phyloP scores from a whole-genome alignment of 2,888 invertebrate species.

The Sarcophaga variegata region DNA sequence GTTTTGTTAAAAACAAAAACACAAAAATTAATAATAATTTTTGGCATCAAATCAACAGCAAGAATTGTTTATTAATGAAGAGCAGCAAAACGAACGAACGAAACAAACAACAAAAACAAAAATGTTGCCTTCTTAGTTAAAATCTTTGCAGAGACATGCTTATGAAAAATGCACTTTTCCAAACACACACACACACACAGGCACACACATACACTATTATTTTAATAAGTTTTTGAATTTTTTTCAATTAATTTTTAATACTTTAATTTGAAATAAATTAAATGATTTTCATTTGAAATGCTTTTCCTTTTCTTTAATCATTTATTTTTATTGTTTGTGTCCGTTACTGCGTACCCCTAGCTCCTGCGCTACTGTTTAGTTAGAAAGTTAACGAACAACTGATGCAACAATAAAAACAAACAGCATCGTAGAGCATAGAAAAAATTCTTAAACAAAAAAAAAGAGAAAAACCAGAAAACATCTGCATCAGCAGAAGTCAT shows the following conservation, averaged over 20 bases:
- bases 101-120: slow-evolving; percentile 25
- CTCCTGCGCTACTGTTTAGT: slow-evolving; percentile 9
- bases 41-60: slow-evolving; percentile 39
- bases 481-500: not conserved
- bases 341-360: not conserved
- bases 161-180: slow-evolving; percentile 8
- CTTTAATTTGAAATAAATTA: not conserved
- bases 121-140: not conserved
- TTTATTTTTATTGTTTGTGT: not conserved
- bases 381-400: slow-evolving; percentile 63
- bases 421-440: slow-evolving; percentile 50
- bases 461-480: no score
- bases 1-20: slow-evolving; percentile 6
- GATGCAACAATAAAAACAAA: slow-evolving; percentile 28
- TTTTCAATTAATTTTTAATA: slow-evolving; percentile 20
- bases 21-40: slow-evolving; percentile 4
- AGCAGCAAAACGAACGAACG: slow-evolving; percentile 3
- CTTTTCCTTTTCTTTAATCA: not conserved
- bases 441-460: slow-evolving; percentile 34
- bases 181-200: not conserved
- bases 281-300: slow-evolving; percentile 1
- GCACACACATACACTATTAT: slow-evolving; percentile 1
- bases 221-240: not conserved
- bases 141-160: slow-evolving; percentile 26
- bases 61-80: not conserved